Evolutionary conservation across 1,140 invertebrate genomes (phyloP).

Genomic region (Portunus trituberculatus): DNA sequence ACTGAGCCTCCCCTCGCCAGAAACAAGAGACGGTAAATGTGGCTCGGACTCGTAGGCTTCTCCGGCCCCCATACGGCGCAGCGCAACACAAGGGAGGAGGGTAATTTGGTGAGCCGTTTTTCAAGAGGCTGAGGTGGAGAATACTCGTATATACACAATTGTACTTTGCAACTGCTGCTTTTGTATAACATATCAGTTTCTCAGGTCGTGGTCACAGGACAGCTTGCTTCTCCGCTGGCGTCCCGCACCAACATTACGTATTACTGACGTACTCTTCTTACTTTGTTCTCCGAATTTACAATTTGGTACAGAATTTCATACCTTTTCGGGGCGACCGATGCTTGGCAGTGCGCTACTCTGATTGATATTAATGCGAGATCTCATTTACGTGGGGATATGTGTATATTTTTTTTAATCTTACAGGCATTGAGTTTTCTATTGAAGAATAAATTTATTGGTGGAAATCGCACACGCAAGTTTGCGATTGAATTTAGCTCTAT

Average conservation of each 20-base stretch:
- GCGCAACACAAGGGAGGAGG: neutral
- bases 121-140: neutral
- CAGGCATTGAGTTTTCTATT: neutral
- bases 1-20: conserved; percentile 3
- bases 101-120: neutral
- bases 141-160: neutral
- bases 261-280: neutral
- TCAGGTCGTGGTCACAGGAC: neutral
- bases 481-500: neutral
- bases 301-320: neutral
- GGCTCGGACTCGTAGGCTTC: neutral
- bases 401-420: conserved; percentile 2
- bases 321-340: neutral
- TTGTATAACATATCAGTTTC: neutral
- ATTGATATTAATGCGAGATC: neutral
- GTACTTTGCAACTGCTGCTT: neutral
- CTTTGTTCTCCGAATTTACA: neutral
- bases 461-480: neutral
- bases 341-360: neutral
- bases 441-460: neutral
- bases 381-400: neutral
- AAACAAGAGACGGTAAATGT: conserved; percentile 51
- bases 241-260: neutral
- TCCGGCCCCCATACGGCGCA: neutral
- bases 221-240: neutral